Percentiles rank a stretch among this genome's conserved stretches.
These are phyloP conservation scores for Lanius ludovicianus DNA, from an alignment of 2,113 vertebrate species.

Conservation along the genomic window DNA sequence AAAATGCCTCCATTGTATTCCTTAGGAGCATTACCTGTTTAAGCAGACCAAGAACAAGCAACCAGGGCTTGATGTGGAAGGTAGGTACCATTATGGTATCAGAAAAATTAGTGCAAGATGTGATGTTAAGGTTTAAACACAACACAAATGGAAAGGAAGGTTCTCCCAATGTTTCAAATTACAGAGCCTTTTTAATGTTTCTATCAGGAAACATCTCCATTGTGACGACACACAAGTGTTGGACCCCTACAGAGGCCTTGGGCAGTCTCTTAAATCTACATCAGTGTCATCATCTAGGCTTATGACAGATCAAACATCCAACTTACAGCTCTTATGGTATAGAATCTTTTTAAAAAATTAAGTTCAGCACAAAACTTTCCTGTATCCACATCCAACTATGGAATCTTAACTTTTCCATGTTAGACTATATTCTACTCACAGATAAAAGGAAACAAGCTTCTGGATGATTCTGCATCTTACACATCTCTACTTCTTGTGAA, in stretches of 20 bases:
- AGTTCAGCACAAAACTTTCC: background rate
- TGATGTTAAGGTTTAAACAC: background rate
- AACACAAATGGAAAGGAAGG: accelerated
- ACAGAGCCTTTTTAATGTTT: background rate
- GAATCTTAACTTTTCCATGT: background rate
- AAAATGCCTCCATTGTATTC: background rate
- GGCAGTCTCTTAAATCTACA: background rate
- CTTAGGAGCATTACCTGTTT: background rate
- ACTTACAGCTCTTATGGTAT: background rate
- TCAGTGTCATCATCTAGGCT: background rate
- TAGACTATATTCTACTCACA: background rate
- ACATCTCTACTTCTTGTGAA: background rate
- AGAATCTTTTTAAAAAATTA: background rate
- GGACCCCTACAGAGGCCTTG: background rate
- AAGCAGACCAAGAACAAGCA: background rate
- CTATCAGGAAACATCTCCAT: background rate
- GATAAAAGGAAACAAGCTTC: background rate
- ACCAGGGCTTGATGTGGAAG: background rate
- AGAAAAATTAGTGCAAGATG: background rate
- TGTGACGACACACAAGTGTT: background rate
- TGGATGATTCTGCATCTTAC: background rate
- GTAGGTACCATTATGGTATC: background rate
- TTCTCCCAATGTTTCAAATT: background rate
- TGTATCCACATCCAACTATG: background rate
- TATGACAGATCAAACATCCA: background rate